Conservation (phyloP, 1,140 invertebrate species). For the Drosophila rufa region DNA sequence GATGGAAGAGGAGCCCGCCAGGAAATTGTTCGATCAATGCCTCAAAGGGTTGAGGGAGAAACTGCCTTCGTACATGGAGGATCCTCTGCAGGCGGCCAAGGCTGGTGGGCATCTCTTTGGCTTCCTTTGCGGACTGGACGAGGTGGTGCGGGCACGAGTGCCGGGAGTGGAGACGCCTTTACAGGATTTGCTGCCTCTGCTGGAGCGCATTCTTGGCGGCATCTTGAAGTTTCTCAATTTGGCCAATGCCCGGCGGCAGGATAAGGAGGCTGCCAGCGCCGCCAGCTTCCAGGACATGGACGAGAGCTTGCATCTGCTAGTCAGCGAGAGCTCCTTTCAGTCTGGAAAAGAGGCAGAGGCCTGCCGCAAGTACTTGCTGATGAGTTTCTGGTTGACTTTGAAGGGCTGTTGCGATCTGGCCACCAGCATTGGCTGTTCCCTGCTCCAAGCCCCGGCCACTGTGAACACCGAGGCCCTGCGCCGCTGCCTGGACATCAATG, state of each 20-base stretch:
- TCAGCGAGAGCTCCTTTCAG: constrained; percentile 80
- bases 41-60: constrained; percentile 20
- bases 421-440: constrained; percentile 65
- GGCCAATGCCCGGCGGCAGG: constrained; percentile 35
- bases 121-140: constrained; percentile 52
- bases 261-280: constrained; percentile 53
- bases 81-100: constrained; percentile 56
- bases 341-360: constrained; percentile 69
- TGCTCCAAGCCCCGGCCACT: constrained; percentile 13
- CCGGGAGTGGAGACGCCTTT: not conserved
- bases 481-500: constrained; percentile 87
- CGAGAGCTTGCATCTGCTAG: constrained; percentile 86
- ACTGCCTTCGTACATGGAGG: constrained; percentile 27
- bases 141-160: constrained; percentile 33
- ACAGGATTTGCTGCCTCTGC: constrained; percentile 38
- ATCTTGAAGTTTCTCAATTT: constrained; percentile 69
- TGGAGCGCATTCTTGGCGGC: constrained; percentile 50
- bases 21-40: constrained; percentile 30
- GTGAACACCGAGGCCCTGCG: constrained; percentile 56
- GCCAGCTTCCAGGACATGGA: constrained; percentile 87
- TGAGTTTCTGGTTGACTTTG: constrained; percentile 92
- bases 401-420: constrained; percentile 86
- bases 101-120: constrained; percentile 68
- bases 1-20: not conserved
- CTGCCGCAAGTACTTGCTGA: constrained; percentile 89